Base-by-base conservation (phyloP, 2,113 vertebrate species). In the Pangasianodon hypophthalmus region DNA sequence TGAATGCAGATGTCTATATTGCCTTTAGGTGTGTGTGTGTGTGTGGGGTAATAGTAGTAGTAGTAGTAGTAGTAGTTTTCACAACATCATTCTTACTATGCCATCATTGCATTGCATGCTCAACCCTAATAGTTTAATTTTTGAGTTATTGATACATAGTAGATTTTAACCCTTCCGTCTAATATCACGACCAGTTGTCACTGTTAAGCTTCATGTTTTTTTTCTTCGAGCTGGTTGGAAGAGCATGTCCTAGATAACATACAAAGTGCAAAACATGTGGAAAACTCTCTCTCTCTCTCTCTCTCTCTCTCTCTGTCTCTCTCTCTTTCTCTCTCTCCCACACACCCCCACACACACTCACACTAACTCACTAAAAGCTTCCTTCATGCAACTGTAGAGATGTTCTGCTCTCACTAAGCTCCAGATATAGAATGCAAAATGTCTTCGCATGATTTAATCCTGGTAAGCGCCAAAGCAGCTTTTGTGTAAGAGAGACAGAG, bases 391-490 rank as follows among this genome's bases (percentile, higher is more conserved):
- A 73, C 64, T 37, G 52, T 81, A 82, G 3, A 50, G 60, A 79
- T 26, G 50, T 84, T 71, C 11, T 77, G 79, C 62, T 58, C 69
- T 67, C 14, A 71, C 75, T 90, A 85, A 88, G 84, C 69, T 90
- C 84, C 84, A 73, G 90, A 88, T 86, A 79, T 85, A 80, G 73
- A 90, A 90, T 90, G 86, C 32, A 83, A 89, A 90, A 92, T 90
- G 87, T 73, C 80, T 80, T 90, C 24, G 73, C 85, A 87, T 87
- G 85, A 89, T 91, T 92, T 92, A 84, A 92, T 88, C 69, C 88
- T 82, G 85, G 48, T 92, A 91, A 92, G 81, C 75, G 52, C 85
- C 88, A 75, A 92, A 91, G 91, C 91, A 67, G 88, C 85, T 91
- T 91, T 90, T 89, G 91, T 88, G 84, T 62, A 84, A 84, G 67